Percentiles rank a stretch among this genome's conserved stretches.
phyloP scores from a whole-genome alignment of 2,113 vertebrate genomes.

The Hemicordylus capensis region DNA sequence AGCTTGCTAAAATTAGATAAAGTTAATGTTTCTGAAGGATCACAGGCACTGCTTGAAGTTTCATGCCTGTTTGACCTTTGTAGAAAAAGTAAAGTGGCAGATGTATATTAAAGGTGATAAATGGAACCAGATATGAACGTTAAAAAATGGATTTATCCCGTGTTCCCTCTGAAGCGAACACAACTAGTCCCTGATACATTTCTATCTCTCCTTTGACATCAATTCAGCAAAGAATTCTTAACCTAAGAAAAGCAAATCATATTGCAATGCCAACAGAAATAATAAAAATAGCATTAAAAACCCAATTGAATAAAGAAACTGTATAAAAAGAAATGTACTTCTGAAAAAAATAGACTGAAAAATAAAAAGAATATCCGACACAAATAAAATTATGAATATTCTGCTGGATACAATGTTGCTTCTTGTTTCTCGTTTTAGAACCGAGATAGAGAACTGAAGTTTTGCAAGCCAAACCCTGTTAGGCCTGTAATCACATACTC shows the following conservation, averaged over 20 bases:
- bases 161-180: neutral
- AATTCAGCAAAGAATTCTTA: neutral
- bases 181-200: neutral
- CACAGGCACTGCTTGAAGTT: constrained; percentile 5
- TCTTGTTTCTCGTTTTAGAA: no score
- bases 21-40: neutral
- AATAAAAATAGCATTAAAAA: constrained; percentile 21
- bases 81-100: neutral
- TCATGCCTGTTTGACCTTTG: neutral
- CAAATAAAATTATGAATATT: neutral
- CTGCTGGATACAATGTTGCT: neutral
- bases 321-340: neutral
- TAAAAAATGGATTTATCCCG: neutral
- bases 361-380: neutral
- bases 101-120: constrained; percentile 9
- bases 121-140: neutral
- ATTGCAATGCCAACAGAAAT: neutral
- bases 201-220: neutral
- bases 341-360: neutral
- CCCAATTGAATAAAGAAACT: neutral
- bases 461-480: no score
- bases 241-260: neutral
- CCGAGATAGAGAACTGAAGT: no score
- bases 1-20: neutral
- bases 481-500: no score